Percentiles rank a stretch among this genome's conserved stretches.
These are phyloP conservation scores for Rutpela maculata DNA, from an alignment of 2,888 invertebrate species.

Conservation along the genomic window DNA sequence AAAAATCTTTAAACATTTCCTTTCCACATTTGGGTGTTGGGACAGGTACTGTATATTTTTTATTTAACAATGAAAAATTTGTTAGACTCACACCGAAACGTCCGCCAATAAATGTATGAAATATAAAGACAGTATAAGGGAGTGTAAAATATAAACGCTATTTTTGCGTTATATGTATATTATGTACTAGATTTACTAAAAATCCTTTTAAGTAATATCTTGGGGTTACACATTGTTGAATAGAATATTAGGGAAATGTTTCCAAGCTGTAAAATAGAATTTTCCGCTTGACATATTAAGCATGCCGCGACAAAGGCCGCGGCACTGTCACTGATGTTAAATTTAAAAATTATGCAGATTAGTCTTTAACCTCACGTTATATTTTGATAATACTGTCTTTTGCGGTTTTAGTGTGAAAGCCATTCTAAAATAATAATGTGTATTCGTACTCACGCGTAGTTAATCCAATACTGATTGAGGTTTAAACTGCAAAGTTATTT, in stretches of 20 bases:
- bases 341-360: background rate
- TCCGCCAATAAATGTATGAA: no score
- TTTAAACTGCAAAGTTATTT: background rate
- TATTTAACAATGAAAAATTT: no score
- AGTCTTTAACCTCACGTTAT: background rate
- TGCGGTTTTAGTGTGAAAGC: background rate
- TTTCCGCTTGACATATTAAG: background rate
- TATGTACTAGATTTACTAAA: background rate
- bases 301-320: background rate
- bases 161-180: no score
- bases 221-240: background rate
- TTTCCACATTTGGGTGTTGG: no score
- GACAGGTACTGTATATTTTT: no score
- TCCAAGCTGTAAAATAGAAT: background rate
- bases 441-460: background rate
- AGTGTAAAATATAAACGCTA: no score
- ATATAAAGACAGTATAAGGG: no score
- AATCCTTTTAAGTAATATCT: background rate
- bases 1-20: no score
- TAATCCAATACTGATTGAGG: background rate
- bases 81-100: no score
- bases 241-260: background rate
- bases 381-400: background rate
- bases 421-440: background rate
- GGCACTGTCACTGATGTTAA: background rate